Conservation (phyloP, 2,113 vertebrate species). For the Scomber scombrus region DNA sequence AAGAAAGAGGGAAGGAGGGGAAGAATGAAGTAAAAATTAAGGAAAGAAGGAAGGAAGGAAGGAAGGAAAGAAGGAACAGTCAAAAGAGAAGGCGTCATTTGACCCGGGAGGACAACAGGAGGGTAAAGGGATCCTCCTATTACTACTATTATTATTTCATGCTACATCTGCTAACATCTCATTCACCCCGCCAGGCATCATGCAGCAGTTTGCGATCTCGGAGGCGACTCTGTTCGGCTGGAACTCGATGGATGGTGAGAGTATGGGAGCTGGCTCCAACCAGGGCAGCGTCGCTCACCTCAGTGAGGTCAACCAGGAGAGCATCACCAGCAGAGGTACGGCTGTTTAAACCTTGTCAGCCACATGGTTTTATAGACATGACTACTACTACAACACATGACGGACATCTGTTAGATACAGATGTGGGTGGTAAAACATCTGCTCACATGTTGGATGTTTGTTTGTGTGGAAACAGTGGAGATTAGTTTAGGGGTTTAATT, state of each 20-base stretch:
- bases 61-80: no score
- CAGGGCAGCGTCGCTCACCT: constrained; percentile 93
- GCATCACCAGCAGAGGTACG: constrained; percentile 88
- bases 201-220: constrained; percentile 98
- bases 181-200: constrained; percentile 85
- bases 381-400: neutral
- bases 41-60: no score
- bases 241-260: constrained; percentile 97
- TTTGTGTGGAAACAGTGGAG: no score
- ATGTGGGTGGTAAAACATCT: no score
- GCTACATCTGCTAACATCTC: no score
- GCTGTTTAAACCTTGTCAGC: neutral
- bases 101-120: no score
- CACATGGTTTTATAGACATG: neutral
- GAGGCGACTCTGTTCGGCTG: constrained; percentile 96
- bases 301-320: constrained; percentile 96
- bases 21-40: no score
- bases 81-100: no score
- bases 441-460: no score
- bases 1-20: no score
- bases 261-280: constrained; percentile 92
- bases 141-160: neutral
- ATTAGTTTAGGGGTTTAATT: no score
- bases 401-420: no score
- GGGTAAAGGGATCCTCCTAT: neutral